phyloP scores from a whole-genome alignment of 2,113 vertebrate genomes.

The Platichthys flesus region DNA sequence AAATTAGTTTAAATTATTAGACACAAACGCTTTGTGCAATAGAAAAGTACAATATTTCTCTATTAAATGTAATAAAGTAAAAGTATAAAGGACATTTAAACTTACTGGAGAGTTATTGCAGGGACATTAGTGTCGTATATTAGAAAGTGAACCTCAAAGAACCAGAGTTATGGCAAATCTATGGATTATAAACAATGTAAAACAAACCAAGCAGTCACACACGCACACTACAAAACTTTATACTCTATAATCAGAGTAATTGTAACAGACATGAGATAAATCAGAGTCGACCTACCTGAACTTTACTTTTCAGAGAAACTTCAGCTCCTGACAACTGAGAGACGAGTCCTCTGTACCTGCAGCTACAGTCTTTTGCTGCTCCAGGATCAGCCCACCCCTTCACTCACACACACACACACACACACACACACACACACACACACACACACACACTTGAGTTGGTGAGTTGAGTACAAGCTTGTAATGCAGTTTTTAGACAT shows the following conservation, averaged over 20 bases:
- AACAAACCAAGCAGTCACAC: no score
- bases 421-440: constrained; percentile 8
- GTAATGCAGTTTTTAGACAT: no score
- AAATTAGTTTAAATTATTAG: background rate
- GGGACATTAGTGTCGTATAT: background rate
- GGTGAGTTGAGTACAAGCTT: background rate
- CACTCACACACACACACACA: constrained; percentile 1
- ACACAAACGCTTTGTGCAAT: no score
- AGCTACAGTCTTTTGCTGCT: constrained; percentile 22
- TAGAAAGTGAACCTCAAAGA: no score
- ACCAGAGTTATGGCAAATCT: no score
- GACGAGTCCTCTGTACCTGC: constrained; percentile 11
- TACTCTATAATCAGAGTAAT: background rate
- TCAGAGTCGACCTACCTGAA: constrained; percentile 40
- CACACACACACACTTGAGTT: background rate
- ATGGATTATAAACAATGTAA: no score
- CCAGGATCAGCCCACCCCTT: constrained; percentile 23
- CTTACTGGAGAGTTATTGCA: no score
- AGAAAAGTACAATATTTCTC: no score
- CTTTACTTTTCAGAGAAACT: constrained; percentile 24
- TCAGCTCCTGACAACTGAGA: constrained; percentile 18
- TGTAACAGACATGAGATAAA: background rate
- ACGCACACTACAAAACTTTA: no score
- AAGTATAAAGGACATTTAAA: no score
- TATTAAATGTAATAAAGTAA: no score